phyloP scores from a whole-genome alignment of 2,888 invertebrate genomes.

The Fragum sueziense region DNA sequence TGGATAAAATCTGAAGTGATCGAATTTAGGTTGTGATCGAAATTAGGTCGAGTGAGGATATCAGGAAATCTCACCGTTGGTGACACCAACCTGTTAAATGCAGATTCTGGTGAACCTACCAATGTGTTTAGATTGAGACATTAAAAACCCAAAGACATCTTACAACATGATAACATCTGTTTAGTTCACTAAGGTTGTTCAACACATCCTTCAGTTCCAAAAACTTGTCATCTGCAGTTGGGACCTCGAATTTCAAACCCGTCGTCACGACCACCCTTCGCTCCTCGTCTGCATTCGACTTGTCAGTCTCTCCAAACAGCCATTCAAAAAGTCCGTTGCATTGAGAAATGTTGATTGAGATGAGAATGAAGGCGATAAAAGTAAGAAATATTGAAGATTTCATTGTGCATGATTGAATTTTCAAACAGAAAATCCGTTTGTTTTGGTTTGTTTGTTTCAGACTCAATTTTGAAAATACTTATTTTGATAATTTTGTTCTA shows the following conservation, averaged over 20 bases:
- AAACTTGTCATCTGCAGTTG: slow-evolving; percentile 86
- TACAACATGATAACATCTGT: slow-evolving; percentile 87
- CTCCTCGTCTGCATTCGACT: slow-evolving; percentile 6
- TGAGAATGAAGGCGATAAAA: background rate
- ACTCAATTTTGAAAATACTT: too few relatives aligned
- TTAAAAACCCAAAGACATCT: slow-evolving; percentile 8
- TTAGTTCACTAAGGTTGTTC: slow-evolving; percentile 85
- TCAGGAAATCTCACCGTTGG: too few relatives aligned
- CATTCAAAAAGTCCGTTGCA: slow-evolving; percentile 50
- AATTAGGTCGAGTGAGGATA: too few relatives aligned
- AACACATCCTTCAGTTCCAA: slow-evolving; percentile 86
- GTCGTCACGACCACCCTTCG: slow-evolving; percentile 24
- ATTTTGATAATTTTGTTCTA: too few relatives aligned
- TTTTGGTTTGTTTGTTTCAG: background rate
- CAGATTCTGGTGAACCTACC: too few relatives aligned
- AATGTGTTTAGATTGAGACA: background rate
- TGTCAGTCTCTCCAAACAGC: slow-evolving; percentile 57
- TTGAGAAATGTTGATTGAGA: background rate
- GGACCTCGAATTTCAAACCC: slow-evolving; percentile 83
- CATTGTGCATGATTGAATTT: background rate
- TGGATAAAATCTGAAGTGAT: too few relatives aligned
- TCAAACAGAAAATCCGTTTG: background rate
- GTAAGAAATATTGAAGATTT: background rate
- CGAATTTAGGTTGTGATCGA: too few relatives aligned
- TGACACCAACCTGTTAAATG: too few relatives aligned